A percentile compares a stretch with the other conserved stretches of the same genome.
phyloP scores from a whole-genome alignment of 1,140 invertebrate genomes.

The Stratiolaelaps scimitus region DNA sequence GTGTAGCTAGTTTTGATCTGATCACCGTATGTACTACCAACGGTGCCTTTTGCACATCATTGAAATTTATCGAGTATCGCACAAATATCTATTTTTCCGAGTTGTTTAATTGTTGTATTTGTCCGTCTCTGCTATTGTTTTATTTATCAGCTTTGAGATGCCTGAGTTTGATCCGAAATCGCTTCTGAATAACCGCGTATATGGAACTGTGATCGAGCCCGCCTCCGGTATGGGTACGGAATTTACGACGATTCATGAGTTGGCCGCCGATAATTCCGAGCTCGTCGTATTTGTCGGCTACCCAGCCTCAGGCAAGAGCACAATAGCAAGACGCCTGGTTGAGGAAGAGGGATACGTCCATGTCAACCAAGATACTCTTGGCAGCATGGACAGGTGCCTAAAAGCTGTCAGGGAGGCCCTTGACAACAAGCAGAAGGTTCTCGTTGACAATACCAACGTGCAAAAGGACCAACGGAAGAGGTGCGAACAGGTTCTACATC shows the following conservation, averaged over 20 bases:
- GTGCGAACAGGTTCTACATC: too few species aligned
- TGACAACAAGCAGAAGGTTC: neutral
- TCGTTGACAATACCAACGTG: constrained; percentile 33
- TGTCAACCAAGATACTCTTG: constrained; percentile 29
- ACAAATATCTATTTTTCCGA: too few species aligned
- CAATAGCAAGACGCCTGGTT: constrained; percentile 28
- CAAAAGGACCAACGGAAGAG: constrained; percentile 3
- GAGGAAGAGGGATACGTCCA: constrained; percentile 29
- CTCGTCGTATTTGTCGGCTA: constrained; percentile 31
- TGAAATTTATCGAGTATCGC: too few species aligned
- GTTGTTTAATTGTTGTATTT: too few species aligned
- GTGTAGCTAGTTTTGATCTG: too few species aligned
- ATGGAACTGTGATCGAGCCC: neutral
- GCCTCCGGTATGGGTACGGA: neutral
- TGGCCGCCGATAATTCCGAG: neutral
- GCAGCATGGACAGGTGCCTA: constrained; percentile 30
- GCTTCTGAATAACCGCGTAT: constrained; percentile 2
- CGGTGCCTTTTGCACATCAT: too few species aligned
- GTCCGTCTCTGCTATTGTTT: neutral
- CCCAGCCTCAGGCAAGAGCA: constrained; percentile 31
- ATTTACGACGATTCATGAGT: neutral
- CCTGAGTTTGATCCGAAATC: neutral
- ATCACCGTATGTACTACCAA: too few species aligned
- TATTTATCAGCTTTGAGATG: constrained; percentile 9
- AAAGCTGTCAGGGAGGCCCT: constrained; percentile 8